Evolutionary conservation across 2,113 vertebrate genomes (phyloP).

Genomic region (Zingel zingel): DNA sequence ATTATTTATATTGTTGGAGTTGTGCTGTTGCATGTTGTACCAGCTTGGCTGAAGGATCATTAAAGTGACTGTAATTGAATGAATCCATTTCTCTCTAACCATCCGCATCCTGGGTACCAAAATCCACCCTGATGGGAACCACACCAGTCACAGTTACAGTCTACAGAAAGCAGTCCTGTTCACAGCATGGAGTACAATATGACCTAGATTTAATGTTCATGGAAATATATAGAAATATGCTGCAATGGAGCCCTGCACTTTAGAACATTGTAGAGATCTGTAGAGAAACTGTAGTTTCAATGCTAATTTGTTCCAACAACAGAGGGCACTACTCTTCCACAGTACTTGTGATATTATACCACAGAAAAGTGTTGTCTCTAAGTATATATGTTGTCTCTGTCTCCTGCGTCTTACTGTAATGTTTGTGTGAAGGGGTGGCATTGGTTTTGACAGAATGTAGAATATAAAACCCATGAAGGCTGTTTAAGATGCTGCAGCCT

Average conservation of each 20-base stretch:
- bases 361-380: not conserved
- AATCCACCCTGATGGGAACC: constrained; percentile 4
- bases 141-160: not conserved
- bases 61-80: constrained; percentile 3
- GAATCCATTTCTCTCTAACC: constrained; percentile 7
- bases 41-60: not conserved
- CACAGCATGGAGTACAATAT: not conserved
- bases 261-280: not conserved
- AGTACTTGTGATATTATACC: not conserved
- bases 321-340: constrained; percentile 31
- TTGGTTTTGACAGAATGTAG: not conserved
- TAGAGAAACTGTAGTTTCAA: not conserved
- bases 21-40: not conserved
- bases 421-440: not conserved
- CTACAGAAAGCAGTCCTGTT: not conserved
- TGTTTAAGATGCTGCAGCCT: constrained; percentile 8
- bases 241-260: not conserved
- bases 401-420: not conserved
- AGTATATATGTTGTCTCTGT: not conserved
- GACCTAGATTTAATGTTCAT: constrained; percentile 17
- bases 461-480: not conserved
- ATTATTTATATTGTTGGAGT: not conserved
- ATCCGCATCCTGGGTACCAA: not conserved
- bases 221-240: constrained; percentile 14
- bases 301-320: not conserved